phyloP scores from a whole-genome alignment of 2,113 vertebrate species.

The Falcunculus frontatus region DNA sequence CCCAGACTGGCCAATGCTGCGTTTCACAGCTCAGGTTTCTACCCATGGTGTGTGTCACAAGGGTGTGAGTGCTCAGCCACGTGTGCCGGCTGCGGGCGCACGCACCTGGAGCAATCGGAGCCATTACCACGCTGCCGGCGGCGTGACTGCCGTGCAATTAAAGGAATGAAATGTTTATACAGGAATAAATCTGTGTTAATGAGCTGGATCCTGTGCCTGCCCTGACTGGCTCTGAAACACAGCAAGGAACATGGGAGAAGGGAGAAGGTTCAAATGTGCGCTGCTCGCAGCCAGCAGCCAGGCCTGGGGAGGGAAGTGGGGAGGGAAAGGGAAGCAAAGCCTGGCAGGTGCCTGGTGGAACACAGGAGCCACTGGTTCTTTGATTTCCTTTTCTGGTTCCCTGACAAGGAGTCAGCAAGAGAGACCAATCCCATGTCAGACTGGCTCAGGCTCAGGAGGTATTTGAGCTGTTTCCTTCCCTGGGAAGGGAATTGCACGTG shows the following conservation, averaged over 20 bases:
- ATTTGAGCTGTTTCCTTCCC: neutral
- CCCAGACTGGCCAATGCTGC: fast-evolving
- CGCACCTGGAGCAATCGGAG: neutral
- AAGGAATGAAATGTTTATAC: conserved; percentile 38
- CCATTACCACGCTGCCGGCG: neutral
- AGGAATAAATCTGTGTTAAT: conserved; percentile 46
- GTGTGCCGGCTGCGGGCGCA: neutral
- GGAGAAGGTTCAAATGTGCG: fast-evolving
- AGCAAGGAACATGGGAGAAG: neutral
- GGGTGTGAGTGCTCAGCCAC: neutral
- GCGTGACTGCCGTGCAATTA: conserved; percentile 32
- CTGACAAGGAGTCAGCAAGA: neutral
- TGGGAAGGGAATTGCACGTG: neutral
- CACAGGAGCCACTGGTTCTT: neutral
- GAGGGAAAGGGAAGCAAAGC: neutral
- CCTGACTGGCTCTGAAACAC: neutral
- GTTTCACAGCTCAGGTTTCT: neutral
- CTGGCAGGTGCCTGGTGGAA: neutral
- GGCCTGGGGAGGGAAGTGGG: neutral
- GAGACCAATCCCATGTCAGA: neutral
- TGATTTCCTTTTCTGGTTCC: neutral
- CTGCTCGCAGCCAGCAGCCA: neutral
- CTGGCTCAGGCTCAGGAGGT: neutral
- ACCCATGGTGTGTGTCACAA: fast-evolving
- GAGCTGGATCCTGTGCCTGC: neutral